Base-by-base conservation (phyloP, 2,888 invertebrate genomes). In the Melinaea menophilus region DNA sequence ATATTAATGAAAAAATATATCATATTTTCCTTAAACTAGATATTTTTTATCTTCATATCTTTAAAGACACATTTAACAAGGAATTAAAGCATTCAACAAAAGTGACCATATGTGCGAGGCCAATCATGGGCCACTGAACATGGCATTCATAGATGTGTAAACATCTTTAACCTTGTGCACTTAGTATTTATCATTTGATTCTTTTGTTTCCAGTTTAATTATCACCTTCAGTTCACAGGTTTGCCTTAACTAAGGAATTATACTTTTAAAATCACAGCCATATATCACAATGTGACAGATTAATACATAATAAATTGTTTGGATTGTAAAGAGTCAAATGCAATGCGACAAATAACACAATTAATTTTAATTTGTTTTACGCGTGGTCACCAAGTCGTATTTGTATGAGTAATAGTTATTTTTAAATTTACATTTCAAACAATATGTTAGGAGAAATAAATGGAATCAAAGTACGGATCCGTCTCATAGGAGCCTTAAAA, bases 91-190 rank as follows among this genome's bases (percentile, higher is more conserved):
- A 31, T 31, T 51, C 22, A 51, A 51, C 67, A 55, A n/a, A 51
- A 60, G 60, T 66, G 56, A 63, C 63, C 61, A 33, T 47, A 55
- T 12, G 11, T 48, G 47, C 64, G 70, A 75, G 74, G 76, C 63
- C 72, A 71, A 61, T 66, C 64, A 74, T 75, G 74, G 75, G 69
- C 72, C 69, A 75, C 71, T 72, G 74, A 70, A 67, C 74, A 73
- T 72, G 74, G 72, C 76, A 76, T 76, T 75, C 75, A 73, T 69
- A 71, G 67, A 69, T 70, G 70, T 68, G 63, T 69, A 61, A 66
- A 61, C 60, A 60, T 54, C 56, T 66, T 55, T 58, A 67, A 67
- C 72, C 74, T 72, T 72, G 72, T 59, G 55, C 59, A 61, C 63
- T 63, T 68, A 70, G 71, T 65, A 73, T 72, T 72, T 71, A 69